These are phyloP conservation scores for Orientallactaga sibirica DNA, from an alignment of 2,797 vertebrate genomes.

Conservation along the genomic window DNA sequence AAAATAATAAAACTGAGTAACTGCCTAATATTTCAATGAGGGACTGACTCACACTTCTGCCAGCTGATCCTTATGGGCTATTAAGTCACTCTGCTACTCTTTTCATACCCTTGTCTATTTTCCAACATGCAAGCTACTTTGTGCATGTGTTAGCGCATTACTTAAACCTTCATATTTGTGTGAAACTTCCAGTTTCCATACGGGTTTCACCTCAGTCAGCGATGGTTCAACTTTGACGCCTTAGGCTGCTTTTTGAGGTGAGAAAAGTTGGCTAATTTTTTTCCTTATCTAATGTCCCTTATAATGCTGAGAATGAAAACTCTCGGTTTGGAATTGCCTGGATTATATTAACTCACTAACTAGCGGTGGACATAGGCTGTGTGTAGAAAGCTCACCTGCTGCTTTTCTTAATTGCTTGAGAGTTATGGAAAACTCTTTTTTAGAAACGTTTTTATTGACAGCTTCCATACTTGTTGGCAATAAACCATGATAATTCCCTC, in stretches of 20 bases:
- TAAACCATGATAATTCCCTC: too few relatives aligned
- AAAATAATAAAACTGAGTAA: constrained; percentile 45
- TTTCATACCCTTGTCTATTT: too few relatives aligned
- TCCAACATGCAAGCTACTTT: too few relatives aligned
- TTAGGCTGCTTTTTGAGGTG: background rate
- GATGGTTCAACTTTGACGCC: background rate
- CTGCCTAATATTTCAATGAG: background rate
- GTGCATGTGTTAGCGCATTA: too few relatives aligned
- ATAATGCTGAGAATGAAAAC: constrained; percentile 19
- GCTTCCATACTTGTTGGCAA: too few relatives aligned
- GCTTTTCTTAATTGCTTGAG: background rate
- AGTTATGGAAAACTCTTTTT: too few relatives aligned
- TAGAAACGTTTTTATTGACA: too few relatives aligned
- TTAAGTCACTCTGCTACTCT: too few relatives aligned
- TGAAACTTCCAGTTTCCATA: background rate
- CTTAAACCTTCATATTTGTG: background rate
- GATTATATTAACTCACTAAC: background rate
- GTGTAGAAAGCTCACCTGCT: background rate
- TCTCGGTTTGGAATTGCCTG: background rate
- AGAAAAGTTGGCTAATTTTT: background rate
- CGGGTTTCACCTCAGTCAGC: constrained; percentile 41
- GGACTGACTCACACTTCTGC: background rate
- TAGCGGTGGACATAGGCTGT: accelerated
- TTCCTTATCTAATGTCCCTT: background rate
- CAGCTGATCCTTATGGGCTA: background rate